Percentiles rank a stretch among this genome's conserved stretches.
Conservation (phyloP, 2,797 vertebrate genomes). For the Siniperca scherzeri region DNA sequence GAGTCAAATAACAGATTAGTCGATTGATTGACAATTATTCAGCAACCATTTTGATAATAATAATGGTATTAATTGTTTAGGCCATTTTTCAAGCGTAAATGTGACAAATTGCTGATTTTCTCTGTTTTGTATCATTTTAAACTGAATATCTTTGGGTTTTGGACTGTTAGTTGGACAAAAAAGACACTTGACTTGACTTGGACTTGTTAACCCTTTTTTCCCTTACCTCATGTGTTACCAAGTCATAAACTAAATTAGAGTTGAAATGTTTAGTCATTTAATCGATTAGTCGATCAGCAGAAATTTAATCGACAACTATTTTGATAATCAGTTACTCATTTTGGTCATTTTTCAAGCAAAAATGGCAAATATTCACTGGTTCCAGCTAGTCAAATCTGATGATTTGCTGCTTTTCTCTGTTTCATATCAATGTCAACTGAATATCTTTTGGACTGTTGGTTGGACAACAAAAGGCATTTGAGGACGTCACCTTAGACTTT, state of each 20-base stretch:
- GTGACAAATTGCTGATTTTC: not conserved
- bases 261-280: no score
- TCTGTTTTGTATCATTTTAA: not conserved
- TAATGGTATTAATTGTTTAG: not conserved
- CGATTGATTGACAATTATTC: not conserved
- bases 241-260: no score
- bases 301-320: not conserved
- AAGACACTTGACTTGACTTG: not conserved
- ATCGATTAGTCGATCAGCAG: no score
- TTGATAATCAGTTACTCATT: no score
- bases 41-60: not conserved
- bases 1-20: not conserved
- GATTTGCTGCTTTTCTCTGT: not conserved
- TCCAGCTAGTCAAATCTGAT: not conserved
- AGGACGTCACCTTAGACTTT: not conserved
- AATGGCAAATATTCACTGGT: not conserved
- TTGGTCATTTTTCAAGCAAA: not conserved
- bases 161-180: not conserved
- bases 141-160: not conserved
- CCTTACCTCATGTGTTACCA: no score
- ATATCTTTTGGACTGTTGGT: no score
- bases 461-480: no score
- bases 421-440: no score
- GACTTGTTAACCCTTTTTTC: not conserved
- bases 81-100: no score